Conservation (phyloP, 2,888 invertebrate species). For the Dastarcus helophoroides region DNA sequence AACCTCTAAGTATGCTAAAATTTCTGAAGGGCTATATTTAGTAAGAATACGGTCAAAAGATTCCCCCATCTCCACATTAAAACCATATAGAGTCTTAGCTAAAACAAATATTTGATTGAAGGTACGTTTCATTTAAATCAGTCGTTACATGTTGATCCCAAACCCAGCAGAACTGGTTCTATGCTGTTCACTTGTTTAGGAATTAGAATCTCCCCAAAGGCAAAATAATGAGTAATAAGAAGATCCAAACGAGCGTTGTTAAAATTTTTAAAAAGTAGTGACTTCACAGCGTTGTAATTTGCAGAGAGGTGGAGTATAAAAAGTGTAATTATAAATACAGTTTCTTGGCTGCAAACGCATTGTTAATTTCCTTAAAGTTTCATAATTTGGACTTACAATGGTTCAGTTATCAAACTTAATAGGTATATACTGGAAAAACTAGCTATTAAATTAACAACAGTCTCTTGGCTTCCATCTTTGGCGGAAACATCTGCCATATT, state of each 20-base stretch:
- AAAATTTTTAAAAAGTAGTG: constrained; percentile 67
- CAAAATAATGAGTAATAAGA: constrained; percentile 55
- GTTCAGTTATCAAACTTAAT: constrained; percentile 52
- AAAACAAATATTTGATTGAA: constrained; percentile 24
- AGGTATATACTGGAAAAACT: constrained; percentile 68
- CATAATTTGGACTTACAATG: constrained; percentile 31
- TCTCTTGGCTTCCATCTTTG: constrained; percentile 96
- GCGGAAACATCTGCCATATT: constrained; percentile 90
- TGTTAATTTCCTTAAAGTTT: neutral
- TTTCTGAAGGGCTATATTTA: constrained; percentile 24
- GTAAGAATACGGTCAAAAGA: constrained; percentile 36
- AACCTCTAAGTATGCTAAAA: constrained; percentile 35
- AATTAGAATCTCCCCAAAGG: constrained; percentile 58
- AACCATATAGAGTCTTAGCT: constrained; percentile 51
- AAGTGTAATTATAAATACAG: constrained; percentile 62
- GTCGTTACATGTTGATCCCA: too few species aligned
- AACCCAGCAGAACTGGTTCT: constrained; percentile 61
- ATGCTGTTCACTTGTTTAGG: constrained; percentile 55
- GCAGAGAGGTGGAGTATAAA: constrained; percentile 70
- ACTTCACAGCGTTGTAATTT: constrained; percentile 78
- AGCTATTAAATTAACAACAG: constrained; percentile 82
- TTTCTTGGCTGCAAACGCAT: constrained; percentile 49
- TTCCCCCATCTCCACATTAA: constrained; percentile 47
- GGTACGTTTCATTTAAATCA: constrained; percentile 34
- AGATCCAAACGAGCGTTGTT: constrained; percentile 79